Percentiles rank a stretch among this genome's conserved stretches.
Conservation (phyloP, 2,797 vertebrate species). For the Podarcis siculus region DNA sequence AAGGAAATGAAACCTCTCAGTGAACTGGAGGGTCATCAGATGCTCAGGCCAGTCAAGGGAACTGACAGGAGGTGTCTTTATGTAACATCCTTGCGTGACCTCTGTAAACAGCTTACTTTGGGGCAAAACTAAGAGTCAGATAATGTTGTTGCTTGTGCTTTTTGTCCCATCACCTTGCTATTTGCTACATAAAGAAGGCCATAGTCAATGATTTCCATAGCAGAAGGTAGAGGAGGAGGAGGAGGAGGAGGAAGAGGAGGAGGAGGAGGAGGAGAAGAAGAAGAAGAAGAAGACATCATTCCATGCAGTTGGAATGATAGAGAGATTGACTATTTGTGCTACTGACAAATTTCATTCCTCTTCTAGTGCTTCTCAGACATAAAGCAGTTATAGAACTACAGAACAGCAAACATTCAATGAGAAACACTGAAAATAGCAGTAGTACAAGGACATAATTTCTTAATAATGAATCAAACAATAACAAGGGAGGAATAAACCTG, state of each 20-base stretch:
- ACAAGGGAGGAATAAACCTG: background rate
- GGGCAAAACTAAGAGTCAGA: background rate
- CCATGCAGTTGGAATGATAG: no score
- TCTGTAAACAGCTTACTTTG: background rate
- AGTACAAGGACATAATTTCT: background rate
- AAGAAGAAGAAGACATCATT: no score
- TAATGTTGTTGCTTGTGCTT: background rate
- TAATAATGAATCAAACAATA: no score
- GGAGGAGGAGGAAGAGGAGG: rapidly evolving
- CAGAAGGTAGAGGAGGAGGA: background rate
- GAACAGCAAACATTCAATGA: background rate
- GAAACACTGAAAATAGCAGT: background rate
- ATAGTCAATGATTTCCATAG: background rate
- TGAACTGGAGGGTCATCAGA: background rate
- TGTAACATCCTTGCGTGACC: background rate
- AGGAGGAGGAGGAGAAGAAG: no score
- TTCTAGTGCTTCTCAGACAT: background rate
- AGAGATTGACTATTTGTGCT: no score
- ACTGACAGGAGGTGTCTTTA: background rate
- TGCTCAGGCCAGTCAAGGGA: background rate
- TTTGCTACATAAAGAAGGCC: background rate
- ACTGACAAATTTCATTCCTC: conserved; percentile 27
- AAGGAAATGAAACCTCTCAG: conserved; percentile 6
- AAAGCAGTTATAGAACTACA: conserved; percentile 19
- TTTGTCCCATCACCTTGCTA: background rate